phyloP scores from a whole-genome alignment of 2,797 vertebrate genomes.

The Hipposideros larvatus region DNA sequence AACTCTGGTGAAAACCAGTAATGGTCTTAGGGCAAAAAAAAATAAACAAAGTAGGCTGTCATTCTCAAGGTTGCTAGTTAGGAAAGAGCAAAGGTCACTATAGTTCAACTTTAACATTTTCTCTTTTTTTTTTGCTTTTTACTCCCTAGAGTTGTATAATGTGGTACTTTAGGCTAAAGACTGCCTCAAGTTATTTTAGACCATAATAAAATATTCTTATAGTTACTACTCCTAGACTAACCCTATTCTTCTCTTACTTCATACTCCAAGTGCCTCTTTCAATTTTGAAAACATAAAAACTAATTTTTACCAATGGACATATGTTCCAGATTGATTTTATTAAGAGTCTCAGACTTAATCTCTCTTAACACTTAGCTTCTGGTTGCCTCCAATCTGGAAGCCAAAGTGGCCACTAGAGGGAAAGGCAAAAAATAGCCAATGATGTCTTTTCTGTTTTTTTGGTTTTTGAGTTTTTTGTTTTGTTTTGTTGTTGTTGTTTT shows the following conservation, averaged over 20 bases:
- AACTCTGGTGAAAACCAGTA: not conserved
- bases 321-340: slow-evolving; percentile 36
- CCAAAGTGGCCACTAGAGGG: not conserved
- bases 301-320: slow-evolving; percentile 1
- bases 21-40: not conserved
- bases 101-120: slow-evolving; percentile 18
- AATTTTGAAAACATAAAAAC: slow-evolving; percentile 60
- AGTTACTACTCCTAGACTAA: not conserved
- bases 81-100: slow-evolving; percentile 51
- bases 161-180: not conserved
- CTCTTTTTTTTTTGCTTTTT: not conserved
- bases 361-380: not conserved
- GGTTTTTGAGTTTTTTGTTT: too few relatives aligned
- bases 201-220: not conserved
- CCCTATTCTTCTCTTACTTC: slow-evolving; percentile 31
- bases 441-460: not conserved
- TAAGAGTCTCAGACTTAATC: not conserved
- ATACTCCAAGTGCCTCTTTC: not conserved
- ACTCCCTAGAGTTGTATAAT: slow-evolving; percentile 13
- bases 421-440: slow-evolving; percentile 24
- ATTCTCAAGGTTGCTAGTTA: not conserved
- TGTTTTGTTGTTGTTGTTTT: too few relatives aligned
- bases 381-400: not conserved
- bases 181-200: not conserved
- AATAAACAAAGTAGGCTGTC: not conserved